Base-by-base conservation (phyloP, 2,797 vertebrate genomes). In the Paguma larvata region DNA sequence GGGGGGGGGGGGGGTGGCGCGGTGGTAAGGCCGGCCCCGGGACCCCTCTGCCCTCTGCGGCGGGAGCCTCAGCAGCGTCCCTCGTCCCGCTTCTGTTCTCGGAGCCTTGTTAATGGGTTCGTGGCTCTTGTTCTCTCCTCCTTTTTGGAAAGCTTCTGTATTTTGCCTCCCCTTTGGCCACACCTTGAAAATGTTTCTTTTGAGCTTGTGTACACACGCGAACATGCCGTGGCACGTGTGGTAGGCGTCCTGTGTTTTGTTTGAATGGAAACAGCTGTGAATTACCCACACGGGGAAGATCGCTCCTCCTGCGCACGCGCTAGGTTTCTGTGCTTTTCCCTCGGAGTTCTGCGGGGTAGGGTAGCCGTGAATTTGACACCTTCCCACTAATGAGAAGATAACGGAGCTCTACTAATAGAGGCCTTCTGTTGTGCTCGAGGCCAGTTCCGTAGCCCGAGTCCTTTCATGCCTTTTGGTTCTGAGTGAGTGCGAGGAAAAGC, bases 111-210 rank as follows among this genome's bases (percentile, higher is more conserved):
- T 86, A 89, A 86, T 93, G 63, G 65, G 21, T 94, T 97, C 85
- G 89, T 73, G 93, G 85, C 65, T 98, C 97, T 98, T 96, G 97
- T 97, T 98, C 97, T 96, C 97, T 48, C 48, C 63, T 98, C 94
- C 93, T 96, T 97, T 98, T 97, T 88, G 97, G 97, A 98, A 97
- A 95, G 88, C 21, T 53, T 91, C 27, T 95, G 53, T 95, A 27
- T 94, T 97, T 96, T 96, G 48, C 91, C 91, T 97, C 70, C 91
- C 38, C 30, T 95, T 96, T 89, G 91, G 79, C 67, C 97, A 93
- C 97, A 98, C 95, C 97, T 98, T 98, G 95, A 97, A 93, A 97
- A 97, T 73, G 97, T 98, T 98, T 98, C 96, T 97, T 98, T 98
- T 93, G 78, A 96, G 89, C 94, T 96, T 95, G n/a, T 96, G 82